Percentiles rank a stretch among this genome's conserved stretches.
Conservation (phyloP, 2,113 vertebrate genomes). For the Cololabis saira region DNA sequence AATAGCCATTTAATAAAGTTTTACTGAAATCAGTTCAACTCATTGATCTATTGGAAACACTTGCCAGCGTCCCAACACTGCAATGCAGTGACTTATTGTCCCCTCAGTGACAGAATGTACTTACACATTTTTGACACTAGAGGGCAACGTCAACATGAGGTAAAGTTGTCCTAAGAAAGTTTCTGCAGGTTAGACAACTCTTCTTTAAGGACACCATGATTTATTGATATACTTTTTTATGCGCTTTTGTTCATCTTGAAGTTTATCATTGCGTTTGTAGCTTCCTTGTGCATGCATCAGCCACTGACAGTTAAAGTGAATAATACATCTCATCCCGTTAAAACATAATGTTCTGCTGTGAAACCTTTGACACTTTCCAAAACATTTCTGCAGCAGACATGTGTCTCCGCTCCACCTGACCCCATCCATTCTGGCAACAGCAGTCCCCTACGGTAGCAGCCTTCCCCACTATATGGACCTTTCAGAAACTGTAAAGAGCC, state of each 20-base stretch:
- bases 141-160: slow-evolving; percentile 66
- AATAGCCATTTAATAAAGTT: slow-evolving; percentile 4
- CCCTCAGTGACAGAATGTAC: slow-evolving; percentile 14
- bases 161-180: slow-evolving; percentile 1
- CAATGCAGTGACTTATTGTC: slow-evolving; percentile 77
- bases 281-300: neutral
- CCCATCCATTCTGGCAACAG: too few species aligned
- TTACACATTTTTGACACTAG: slow-evolving; percentile 59
- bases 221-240: neutral
- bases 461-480: too few species aligned
- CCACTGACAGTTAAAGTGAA: neutral
- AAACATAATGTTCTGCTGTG: too few species aligned
- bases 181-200: neutral
- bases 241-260: neutral
- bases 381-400: too few species aligned
- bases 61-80: slow-evolving; percentile 62
- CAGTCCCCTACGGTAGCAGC: too few species aligned
- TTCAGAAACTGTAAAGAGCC: too few species aligned
- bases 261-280: neutral
- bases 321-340: too few species aligned
- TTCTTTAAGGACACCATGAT: neutral
- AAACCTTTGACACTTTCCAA: too few species aligned
- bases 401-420: too few species aligned
- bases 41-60: slow-evolving; percentile 34
- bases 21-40: slow-evolving; percentile 7